phyloP scores from a whole-genome alignment of 2,797 vertebrate genomes.

The Dipus sagitta region DNA sequence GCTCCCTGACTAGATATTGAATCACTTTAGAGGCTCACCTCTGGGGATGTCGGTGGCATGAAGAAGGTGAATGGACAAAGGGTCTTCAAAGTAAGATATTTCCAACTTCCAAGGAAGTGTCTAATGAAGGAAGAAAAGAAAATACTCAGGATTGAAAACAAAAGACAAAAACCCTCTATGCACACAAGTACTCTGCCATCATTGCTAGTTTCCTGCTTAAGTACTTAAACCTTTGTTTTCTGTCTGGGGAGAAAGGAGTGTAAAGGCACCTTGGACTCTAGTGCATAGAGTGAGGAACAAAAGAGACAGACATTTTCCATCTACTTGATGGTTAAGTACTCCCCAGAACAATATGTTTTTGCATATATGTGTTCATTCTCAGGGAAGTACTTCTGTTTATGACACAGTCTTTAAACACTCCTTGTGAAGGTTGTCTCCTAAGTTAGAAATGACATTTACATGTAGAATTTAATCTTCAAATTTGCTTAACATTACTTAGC shows the following conservation, averaged over 20 bases:
- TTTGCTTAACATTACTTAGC: slow-evolving; percentile 10
- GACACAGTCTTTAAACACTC: slow-evolving; percentile 39
- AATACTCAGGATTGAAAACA: background rate
- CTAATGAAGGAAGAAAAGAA: background rate
- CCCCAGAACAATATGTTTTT: background rate
- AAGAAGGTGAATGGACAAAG: background rate
- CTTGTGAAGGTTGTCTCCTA: slow-evolving; percentile 44
- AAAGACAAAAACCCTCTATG: background rate
- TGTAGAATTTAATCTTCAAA: background rate
- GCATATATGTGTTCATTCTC: background rate
- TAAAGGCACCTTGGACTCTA: background rate
- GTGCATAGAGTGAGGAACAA: background rate
- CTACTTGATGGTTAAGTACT: slow-evolving; percentile 14
- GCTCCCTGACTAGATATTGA: too few relatives aligned
- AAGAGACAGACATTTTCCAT: background rate
- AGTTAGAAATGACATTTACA: slow-evolving; percentile 25
- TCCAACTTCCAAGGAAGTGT: background rate
- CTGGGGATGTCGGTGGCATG: too few relatives aligned
- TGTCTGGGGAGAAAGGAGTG: background rate
- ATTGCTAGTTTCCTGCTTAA: background rate
- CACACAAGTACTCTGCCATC: background rate
- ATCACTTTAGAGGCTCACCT: too few relatives aligned
- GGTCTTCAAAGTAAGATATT: background rate
- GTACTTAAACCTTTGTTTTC: background rate
- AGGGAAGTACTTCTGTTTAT: slow-evolving; percentile 38